These are phyloP conservation scores for Philopedon plagiatum DNA, from an alignment of 2,888 invertebrate genomes.

Conservation along the genomic window DNA sequence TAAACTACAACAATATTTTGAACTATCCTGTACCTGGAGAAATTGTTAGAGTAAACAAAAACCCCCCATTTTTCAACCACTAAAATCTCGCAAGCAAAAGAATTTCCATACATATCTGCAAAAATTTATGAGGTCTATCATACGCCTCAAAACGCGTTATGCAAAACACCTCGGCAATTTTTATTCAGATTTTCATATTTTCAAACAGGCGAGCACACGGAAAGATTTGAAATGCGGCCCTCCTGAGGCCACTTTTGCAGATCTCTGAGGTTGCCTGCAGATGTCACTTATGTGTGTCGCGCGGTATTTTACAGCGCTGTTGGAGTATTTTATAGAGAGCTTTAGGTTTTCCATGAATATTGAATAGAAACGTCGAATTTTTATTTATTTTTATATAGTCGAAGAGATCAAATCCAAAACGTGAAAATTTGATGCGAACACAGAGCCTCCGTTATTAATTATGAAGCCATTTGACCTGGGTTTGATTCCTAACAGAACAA, in stretches of 20 bases:
- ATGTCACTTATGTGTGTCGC: slow-evolving; percentile 2
- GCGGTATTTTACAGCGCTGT: background rate
- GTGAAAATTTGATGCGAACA: too few relatives aligned
- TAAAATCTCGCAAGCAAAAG: slow-evolving; percentile 7
- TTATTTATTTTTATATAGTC: too few relatives aligned
- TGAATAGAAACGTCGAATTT: too few relatives aligned
- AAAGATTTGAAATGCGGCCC: slow-evolving; percentile 20
- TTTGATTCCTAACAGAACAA: too few relatives aligned
- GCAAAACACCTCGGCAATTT: slow-evolving; percentile 40
- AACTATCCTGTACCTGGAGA: too few relatives aligned
- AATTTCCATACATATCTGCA: slow-evolving; percentile 35
- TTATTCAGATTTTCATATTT: slow-evolving; percentile 36
- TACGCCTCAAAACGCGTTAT: slow-evolving; percentile 30
- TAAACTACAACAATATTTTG: too few relatives aligned
- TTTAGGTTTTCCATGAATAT: too few relatives aligned
- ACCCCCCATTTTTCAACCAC: background rate
- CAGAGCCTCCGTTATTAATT: too few relatives aligned
- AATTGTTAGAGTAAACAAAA: background rate
- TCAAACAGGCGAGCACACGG: slow-evolving; percentile 1
- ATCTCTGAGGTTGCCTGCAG: slow-evolving; percentile 18
- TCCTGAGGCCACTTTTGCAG: slow-evolving; percentile 13
- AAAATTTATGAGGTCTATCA: slow-evolving; percentile 25
- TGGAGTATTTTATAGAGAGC: background rate
- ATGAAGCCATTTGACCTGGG: too few relatives aligned
- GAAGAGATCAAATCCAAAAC: too few relatives aligned